phyloP scores from a whole-genome alignment of 2,888 invertebrate genomes.

The Rhaphigaster nebulosa region DNA sequence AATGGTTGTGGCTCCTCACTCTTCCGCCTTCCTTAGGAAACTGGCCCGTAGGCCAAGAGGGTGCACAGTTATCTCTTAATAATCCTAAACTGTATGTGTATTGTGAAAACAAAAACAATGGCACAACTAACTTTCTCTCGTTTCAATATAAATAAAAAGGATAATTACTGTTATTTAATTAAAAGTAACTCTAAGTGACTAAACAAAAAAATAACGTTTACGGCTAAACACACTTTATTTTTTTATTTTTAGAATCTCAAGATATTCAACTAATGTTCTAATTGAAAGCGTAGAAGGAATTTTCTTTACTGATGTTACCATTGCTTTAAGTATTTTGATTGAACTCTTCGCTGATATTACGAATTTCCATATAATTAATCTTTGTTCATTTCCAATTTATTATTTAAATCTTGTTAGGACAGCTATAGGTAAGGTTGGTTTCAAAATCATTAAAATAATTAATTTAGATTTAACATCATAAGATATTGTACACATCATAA shows the following conservation, averaged over 20 bases:
- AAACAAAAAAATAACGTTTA: too few relatives aligned
- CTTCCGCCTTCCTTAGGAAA: too few relatives aligned
- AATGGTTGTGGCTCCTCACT: too few relatives aligned
- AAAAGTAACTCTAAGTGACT: too few relatives aligned
- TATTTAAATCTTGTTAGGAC: background rate
- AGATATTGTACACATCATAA: background rate
- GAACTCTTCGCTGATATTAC: background rate
- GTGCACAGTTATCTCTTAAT: too few relatives aligned
- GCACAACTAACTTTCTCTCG: too few relatives aligned
- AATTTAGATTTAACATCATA: background rate
- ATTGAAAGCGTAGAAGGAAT: background rate
- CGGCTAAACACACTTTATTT: too few relatives aligned
- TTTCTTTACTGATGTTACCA: background rate
- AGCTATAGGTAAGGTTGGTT: background rate
- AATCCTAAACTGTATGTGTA: too few relatives aligned
- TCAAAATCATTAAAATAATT: background rate
- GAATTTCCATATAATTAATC: conserved; percentile 22
- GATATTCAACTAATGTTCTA: background rate
- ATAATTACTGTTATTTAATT: too few relatives aligned
- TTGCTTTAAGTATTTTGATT: background rate
- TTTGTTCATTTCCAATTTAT: background rate
- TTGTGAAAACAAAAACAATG: too few relatives aligned
- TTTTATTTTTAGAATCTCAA: background rate
- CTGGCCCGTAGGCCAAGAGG: too few relatives aligned
- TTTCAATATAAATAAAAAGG: too few relatives aligned